Base-by-base conservation (phyloP, 2,113 vertebrate species). In the Fulica atra region DNA sequence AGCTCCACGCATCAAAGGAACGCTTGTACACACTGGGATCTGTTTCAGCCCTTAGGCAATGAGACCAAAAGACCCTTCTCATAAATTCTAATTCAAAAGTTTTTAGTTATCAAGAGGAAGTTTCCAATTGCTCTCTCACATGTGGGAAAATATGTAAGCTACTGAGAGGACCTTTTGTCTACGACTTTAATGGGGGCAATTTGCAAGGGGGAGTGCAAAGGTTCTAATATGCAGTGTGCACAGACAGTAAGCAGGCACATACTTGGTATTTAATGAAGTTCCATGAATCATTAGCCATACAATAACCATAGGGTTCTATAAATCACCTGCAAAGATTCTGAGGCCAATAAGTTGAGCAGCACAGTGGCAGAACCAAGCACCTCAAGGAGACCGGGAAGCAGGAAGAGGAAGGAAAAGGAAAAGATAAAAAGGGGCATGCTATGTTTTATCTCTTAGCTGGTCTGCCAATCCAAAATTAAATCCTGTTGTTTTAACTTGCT, bases 81-180 rank as follows among this genome's bases (percentile, higher is more conserved):
- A 97, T 98, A 97, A 98, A 97, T 97, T 98, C 97, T 97, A 96
- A 90, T 97, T 96, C 97, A 96, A 87, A 97, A 96, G 97, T 98
- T 97, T 94, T 97, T 97, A 96, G 97, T 95, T 96, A 97, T 97
- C 91, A 94, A 96, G 97, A 97, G 98, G 98, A 98, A 97, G 97
- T 98, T 98, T 98, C 98, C 97, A 96, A 97, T 97, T 96, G 98
- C 98, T 95, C 94, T 95, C 97, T 97, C 97, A 97, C 97, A 95
- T 96, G 97, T 98, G 98, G 98, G 98, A 97, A 98, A 98, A 98
- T 93, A 97, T 96, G 96, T 97, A 97, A 91, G 95, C 94, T 94
- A 96, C 97, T 95, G 96, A 98, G 98, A 98, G 97, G 94, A 98
- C 97, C 97, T 98, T 98, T 98, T 97, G 97, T 98, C 97, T 97